Base-by-base conservation (phyloP, 2,888 invertebrate species). In the Tipula unca region DNA sequence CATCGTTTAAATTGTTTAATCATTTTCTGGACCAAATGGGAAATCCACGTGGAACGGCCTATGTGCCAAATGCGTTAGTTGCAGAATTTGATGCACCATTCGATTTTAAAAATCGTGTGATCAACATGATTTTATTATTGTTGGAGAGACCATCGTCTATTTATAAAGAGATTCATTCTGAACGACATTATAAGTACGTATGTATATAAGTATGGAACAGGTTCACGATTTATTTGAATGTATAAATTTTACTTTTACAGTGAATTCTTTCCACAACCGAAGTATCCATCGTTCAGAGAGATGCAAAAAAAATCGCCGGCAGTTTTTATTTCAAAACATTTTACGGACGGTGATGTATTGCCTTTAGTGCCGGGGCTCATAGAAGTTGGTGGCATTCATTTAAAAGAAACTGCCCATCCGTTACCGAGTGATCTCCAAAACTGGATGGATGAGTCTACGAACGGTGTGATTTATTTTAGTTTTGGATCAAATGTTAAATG, bases 61-160 rank as follows among this genome's bases (percentile, higher is more conserved):
- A 82, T 10, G 29, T 82, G n/a, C 29, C 82, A 29, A 82, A 82
- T 87, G 86, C 89, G 13, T 86, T 82, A 6, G 25, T 2, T 29
- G n/a, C n/a, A n/a, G 82, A 29, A 29, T 82, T 29, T 29, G 25
- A 25, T 13, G 29, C 13, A 10, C 10, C 29, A n/a, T 29, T 82
- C 4, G 29, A 29, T 82, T 82, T 82, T 29, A 82, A 29, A 29
- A 29, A 82, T 29, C 82, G 29, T 29, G 10, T 82, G 0, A 13
- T 82, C 29, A 82, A 82, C 10, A 82, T 82, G 29, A 2, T 82
- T 29, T 10, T 25, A 14, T 90, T 3, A 86, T 90, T 4, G 32
- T 89, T 32, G 91, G 90, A 88, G 42, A 87, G 89, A 32, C 86
- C 89, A 90, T 89, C 85, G 89, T 90, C n/a, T n/a, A 17, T 48